These are phyloP conservation scores for Platerodrilus igneus DNA, from an alignment of 2,888 invertebrate species.

Conservation along the genomic window DNA sequence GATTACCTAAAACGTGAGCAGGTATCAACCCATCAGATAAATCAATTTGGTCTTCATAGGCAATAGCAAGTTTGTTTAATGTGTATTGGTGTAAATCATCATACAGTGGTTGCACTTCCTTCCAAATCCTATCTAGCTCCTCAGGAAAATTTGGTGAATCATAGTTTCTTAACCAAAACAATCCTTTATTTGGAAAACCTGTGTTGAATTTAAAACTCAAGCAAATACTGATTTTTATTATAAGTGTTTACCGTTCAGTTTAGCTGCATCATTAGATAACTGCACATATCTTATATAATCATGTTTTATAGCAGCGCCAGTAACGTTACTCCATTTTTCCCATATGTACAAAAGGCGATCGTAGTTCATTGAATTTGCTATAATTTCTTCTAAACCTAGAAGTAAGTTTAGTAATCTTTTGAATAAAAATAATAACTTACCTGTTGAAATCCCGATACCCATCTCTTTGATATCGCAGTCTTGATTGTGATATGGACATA, in stretches of 20 bases:
- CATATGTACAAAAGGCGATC: slow-evolving; percentile 60
- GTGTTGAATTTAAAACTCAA: background rate
- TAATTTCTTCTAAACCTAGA: slow-evolving; percentile 43
- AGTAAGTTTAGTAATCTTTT: background rate
- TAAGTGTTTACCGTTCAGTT: slow-evolving; percentile 48
- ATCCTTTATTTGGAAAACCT: slow-evolving; percentile 51
- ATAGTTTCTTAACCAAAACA: slow-evolving; percentile 50
- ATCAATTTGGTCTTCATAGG: slow-evolving; percentile 50
- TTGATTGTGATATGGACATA: slow-evolving; percentile 45
- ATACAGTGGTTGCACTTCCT: slow-evolving; percentile 60
- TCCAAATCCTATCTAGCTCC: slow-evolving; percentile 49
- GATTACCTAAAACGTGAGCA: slow-evolving; percentile 67
- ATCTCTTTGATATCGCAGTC: slow-evolving; percentile 38
- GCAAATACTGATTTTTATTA: slow-evolving; percentile 10
- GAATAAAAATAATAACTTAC: slow-evolving; percentile 26
- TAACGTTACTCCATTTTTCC: slow-evolving; percentile 60
- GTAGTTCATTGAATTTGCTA: slow-evolving; percentile 52
- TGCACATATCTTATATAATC: slow-evolving; percentile 58
- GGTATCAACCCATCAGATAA: slow-evolving; percentile 56
- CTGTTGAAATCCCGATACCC: slow-evolving; percentile 43
- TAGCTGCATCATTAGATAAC: slow-evolving; percentile 59
- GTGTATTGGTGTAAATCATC: slow-evolving; percentile 60
- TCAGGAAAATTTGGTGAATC: slow-evolving; percentile 47
- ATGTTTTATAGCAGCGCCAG: slow-evolving; percentile 58
- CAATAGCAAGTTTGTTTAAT: slow-evolving; percentile 50